phyloP scores from a whole-genome alignment of 2,113 vertebrate species.

The Maccullochella peelii region DNA sequence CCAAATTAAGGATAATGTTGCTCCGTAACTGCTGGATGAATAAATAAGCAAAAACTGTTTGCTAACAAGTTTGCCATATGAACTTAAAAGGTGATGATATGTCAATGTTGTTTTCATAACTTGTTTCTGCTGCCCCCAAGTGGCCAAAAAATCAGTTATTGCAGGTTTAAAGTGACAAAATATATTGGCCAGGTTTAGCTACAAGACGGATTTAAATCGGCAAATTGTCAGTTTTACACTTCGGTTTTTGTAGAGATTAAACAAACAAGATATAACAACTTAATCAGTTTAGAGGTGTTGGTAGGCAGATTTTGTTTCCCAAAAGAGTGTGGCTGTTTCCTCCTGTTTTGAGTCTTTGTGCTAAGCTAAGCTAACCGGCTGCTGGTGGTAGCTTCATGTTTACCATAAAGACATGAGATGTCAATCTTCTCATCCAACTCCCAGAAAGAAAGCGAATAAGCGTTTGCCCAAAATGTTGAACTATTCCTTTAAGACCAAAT shows the following conservation, averaged over 20 bases:
- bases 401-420: background rate
- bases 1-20: background rate
- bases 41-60: background rate
- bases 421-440: background rate
- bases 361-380: background rate
- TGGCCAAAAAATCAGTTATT: background rate
- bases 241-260: background rate
- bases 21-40: background rate
- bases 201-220: background rate
- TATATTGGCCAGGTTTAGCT: background rate
- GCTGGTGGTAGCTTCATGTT: background rate
- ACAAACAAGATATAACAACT: background rate
- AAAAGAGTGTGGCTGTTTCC: background rate
- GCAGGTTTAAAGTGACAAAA: background rate
- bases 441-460: background rate
- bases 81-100: background rate
- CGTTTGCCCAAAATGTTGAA: background rate
- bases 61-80: background rate
- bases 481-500: background rate
- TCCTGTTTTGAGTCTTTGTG: background rate
- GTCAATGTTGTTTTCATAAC: background rate
- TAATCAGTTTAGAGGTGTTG: background rate
- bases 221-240: background rate
- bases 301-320: background rate
- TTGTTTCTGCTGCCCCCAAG: background rate